Evolutionary conservation across 2,888 invertebrate species (phyloP).

Genomic region (Perizoma affinitatum): DNA sequence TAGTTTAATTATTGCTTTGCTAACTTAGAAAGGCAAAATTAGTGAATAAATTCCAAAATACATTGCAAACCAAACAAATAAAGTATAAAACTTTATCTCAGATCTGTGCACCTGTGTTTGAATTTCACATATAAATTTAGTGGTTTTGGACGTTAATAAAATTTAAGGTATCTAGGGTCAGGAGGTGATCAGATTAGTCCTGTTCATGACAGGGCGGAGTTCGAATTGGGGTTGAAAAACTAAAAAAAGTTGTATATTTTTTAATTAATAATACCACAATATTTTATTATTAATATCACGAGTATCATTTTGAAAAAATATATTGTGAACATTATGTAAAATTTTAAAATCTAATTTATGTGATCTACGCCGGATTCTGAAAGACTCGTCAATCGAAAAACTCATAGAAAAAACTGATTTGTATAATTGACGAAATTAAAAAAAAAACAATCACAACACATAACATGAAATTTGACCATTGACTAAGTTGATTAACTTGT

Average conservation of each 20-base stretch:
- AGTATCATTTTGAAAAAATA: neutral
- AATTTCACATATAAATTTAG: constrained; percentile 62
- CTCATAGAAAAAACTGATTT: too few relatives aligned
- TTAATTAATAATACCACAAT: too few relatives aligned
- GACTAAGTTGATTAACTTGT: too few relatives aligned
- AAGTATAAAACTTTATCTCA: constrained; percentile 33
- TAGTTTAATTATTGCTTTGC: too few relatives aligned
- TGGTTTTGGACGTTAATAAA: constrained; percentile 34
- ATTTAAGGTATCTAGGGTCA: constrained; percentile 38
- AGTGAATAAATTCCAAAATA: constrained; percentile 14
- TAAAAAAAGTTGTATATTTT: neutral
- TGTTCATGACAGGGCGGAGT: constrained; percentile 55
- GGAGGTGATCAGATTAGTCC: constrained; percentile 54
- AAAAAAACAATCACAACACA: too few relatives aligned
- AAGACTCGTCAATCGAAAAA: too few relatives aligned
- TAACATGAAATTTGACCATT: too few relatives aligned
- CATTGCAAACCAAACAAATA: constrained; percentile 48
- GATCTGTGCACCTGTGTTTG: constrained; percentile 61
- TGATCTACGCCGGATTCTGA: too few relatives aligned
- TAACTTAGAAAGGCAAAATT: too few relatives aligned
- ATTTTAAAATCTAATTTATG: too few relatives aligned
- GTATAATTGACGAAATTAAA: too few relatives aligned
- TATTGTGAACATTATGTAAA: neutral
- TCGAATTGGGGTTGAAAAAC: constrained; percentile 53
- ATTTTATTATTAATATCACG: too few relatives aligned